phyloP scores from a whole-genome alignment of 1,140 invertebrate genomes.

The Nymphalis io region DNA sequence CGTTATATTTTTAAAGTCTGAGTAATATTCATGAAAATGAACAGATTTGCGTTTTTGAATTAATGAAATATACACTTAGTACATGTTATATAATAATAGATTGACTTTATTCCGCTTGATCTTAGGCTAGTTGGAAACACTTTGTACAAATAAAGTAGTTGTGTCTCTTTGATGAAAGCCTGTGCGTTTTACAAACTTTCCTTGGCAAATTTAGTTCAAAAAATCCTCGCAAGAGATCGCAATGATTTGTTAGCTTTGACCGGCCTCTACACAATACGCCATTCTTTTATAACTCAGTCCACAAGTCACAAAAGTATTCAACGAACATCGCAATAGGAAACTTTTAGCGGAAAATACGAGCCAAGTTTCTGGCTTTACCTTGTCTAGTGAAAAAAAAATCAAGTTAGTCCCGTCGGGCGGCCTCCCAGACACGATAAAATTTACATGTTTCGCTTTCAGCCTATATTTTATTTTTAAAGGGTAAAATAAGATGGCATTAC shows the following conservation, averaged over 20 bases:
- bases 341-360: slow-evolving; percentile 74
- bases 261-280: slow-evolving; percentile 54
- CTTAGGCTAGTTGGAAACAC: too few relatives aligned
- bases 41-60: not conserved
- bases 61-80: not conserved
- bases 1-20: slow-evolving; percentile 32
- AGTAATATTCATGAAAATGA: slow-evolving; percentile 1
- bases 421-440: slow-evolving; percentile 73
- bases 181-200: slow-evolving; percentile 10
- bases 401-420: slow-evolving; percentile 52
- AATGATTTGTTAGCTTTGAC: slow-evolving; percentile 68
- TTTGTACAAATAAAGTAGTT: too few relatives aligned
- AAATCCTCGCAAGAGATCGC: slow-evolving; percentile 28
- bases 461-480: slow-evolving; percentile 79
- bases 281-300: slow-evolving; percentile 68
- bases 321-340: slow-evolving; percentile 67
- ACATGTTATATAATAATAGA: not conserved
- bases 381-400: slow-evolving; percentile 65
- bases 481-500: slow-evolving; percentile 75
- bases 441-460: slow-evolving; percentile 77
- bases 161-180: too few relatives aligned
- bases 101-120: too few relatives aligned
- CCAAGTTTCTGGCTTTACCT: slow-evolving; percentile 71
- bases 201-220: slow-evolving; percentile 9
- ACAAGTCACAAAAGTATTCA: slow-evolving; percentile 72